Base-by-base conservation (phyloP, 2,113 vertebrate genomes). In the Mystacornis crossleyi region DNA sequence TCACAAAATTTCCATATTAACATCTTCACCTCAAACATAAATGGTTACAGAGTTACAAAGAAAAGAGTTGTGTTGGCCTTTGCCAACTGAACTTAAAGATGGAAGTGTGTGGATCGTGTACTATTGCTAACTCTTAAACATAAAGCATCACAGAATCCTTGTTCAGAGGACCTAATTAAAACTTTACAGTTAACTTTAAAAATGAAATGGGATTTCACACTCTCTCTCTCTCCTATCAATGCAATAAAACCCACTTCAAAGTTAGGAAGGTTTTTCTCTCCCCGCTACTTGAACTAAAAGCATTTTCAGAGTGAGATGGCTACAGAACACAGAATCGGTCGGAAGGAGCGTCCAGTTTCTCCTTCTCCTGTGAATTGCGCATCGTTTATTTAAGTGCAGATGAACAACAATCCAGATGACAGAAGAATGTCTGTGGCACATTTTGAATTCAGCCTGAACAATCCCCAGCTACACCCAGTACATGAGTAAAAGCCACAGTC, bases 21-120 rank as follows among this genome's bases (percentile, higher is more conserved):
- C 98, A 97, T 98, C 97, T 98, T 98, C 98, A 98, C 97, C 97
- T 98, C 97, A 92, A 97, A 97, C 95, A 97, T 98, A 98, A 98
- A 98, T 97, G 98, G 97, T 98, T 98, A 98, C 95, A 97, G 96
- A 98, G 96, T 97, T 97, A 95, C 94, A 97, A 86, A 81, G 85
- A 96, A 96, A 96, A 98, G 94, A 97, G 91, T 97, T 95, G 91
- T 93, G 57, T 91, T 97, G 98, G 97, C 96, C 96, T 97, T 97
- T 97, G 87, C 98, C 97, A 98, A 95, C 96, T 89, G 91, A 78
- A 87, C 94, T 97, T 97, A 89, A 87, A 80, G 96, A 86, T 95
- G 78, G 92, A 94, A 97, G 92, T 95, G 73, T 4, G 74, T 86
- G 80, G 87, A 82, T 90, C 40, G 2, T 58, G 61, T 82, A 53